Conservation (phyloP, 2,888 invertebrate genomes). For the Mimas tiliae region DNA sequence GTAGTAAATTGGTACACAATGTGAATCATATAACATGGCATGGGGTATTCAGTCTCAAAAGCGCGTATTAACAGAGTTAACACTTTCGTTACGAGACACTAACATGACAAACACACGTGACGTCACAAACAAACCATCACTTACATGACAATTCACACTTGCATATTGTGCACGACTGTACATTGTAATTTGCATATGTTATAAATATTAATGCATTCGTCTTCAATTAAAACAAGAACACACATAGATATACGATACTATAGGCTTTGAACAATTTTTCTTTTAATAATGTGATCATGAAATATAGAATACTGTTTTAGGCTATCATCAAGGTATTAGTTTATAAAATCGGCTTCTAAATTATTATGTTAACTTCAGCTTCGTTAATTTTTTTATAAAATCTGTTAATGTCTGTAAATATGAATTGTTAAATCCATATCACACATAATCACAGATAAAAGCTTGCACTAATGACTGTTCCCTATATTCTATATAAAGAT, state of each 20-base stretch:
- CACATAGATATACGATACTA: neutral
- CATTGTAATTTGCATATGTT: conserved; percentile 9
- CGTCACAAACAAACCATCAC: conserved; percentile 14
- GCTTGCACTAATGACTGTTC: conserved; percentile 1
- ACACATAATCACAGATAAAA: neutral
- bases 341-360: neutral
- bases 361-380: neutral
- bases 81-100: neutral
- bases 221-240: conserved; percentile 15
- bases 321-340: neutral
- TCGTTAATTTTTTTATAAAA: conserved; percentile 8
- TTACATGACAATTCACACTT: conserved; percentile 5
- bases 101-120: neutral
- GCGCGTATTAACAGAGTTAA: neutral
- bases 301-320: neutral
- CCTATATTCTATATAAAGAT: too few species aligned
- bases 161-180: conserved; percentile 2
- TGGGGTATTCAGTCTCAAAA: neutral
- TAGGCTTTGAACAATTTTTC: neutral
- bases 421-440: neutral
- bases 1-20: neutral
- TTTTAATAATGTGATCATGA: too few species aligned
- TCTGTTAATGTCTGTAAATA: too few species aligned
- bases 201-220: conserved; percentile 1
- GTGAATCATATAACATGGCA: neutral